Evolutionary conservation across 2,797 vertebrate species (phyloP).

Genomic region (Sciaenops ocellatus): DNA sequence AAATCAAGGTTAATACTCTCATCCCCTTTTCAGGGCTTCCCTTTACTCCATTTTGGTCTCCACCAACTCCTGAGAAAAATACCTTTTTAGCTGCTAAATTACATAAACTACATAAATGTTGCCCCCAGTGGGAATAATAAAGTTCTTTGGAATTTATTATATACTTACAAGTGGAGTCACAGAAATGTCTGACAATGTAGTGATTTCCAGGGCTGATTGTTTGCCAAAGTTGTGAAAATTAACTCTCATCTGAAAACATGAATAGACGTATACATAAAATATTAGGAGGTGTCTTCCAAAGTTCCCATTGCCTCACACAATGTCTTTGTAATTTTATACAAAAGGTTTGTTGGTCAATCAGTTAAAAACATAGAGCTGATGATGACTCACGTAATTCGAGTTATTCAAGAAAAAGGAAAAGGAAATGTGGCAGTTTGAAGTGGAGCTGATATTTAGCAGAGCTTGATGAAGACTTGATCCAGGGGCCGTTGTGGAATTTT

Average conservation of each 20-base stretch:
- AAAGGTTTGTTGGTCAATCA: no score
- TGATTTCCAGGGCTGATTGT: background rate
- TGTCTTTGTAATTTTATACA: background rate
- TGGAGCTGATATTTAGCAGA: background rate
- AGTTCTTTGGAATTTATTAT: no score
- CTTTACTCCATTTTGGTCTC: no score
- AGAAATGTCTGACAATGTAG: accelerated
- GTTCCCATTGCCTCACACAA: background rate
- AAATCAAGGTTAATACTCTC: no score
- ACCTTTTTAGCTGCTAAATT: no score
- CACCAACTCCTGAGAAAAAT: no score
- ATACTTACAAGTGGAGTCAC: background rate
- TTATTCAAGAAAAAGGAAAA: background rate
- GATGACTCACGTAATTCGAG: background rate
- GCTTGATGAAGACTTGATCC: no score
- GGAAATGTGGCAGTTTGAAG: background rate
- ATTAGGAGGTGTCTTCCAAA: background rate
- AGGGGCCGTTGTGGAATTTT: no score
- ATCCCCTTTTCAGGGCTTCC: no score
- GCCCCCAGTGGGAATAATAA: no score
- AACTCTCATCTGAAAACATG: background rate
- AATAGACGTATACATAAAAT: background rate
- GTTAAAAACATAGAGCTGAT: background rate
- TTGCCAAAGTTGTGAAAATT: background rate
- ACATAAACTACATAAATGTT: no score